These are phyloP conservation scores for Ciconia boyciana DNA, from an alignment of 2,113 vertebrate species.

Conservation along the genomic window DNA sequence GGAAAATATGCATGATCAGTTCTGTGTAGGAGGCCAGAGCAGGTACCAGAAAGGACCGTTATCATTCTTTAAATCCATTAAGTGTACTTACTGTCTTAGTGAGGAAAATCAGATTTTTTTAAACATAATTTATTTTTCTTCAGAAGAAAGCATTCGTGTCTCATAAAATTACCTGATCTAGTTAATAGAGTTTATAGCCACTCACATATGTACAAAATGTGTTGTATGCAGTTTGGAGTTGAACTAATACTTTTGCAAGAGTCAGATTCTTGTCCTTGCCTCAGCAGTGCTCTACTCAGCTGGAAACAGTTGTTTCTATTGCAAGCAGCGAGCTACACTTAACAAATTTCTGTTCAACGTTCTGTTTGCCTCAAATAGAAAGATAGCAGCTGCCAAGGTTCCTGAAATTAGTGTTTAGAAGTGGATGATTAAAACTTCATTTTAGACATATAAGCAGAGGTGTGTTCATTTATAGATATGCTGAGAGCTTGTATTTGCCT, in stretches of 20 bases:
- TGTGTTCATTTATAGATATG: neutral
- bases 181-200: neutral
- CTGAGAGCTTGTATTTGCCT: neutral
- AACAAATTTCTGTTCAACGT: neutral
- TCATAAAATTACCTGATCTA: neutral
- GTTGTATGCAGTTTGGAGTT: neutral
- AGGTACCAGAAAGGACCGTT: neutral
- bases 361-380: neutral
- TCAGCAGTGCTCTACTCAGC: neutral
- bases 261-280: neutral
- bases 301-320: neutral
- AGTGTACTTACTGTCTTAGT: neutral
- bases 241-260: neutral
- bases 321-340: neutral
- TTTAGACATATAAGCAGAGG: neutral
- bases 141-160: neutral
- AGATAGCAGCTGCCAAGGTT: neutral
- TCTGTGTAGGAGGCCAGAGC: neutral
- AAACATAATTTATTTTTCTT: neutral
- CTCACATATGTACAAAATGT: neutral
- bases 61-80: neutral
- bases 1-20: neutral
- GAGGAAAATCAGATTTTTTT: neutral
- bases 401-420: neutral
- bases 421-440: neutral